Percentiles rank a stretch among this genome's conserved stretches.
These are phyloP conservation scores for Notothenia coriiceps DNA, from an alignment of 2,113 vertebrate species.

Conservation along the genomic window DNA sequence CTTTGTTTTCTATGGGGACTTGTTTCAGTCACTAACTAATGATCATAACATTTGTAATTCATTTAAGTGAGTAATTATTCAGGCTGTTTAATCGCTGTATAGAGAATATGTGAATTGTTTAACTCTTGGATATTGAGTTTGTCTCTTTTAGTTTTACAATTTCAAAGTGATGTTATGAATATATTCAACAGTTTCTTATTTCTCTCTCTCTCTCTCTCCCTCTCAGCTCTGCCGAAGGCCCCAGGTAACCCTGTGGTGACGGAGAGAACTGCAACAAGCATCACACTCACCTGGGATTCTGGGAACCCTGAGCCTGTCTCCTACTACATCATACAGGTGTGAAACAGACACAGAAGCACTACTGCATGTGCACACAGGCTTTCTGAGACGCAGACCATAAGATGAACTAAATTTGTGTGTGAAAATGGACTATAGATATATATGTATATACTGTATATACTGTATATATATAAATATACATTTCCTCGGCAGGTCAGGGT, in stretches of 20 bases:
- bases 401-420: not conserved
- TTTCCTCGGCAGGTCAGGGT: no score
- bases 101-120: not conserved
- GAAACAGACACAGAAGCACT: not conserved
- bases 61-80: not conserved
- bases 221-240: constrained; percentile 93
- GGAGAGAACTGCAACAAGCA: constrained; percentile 97
- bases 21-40: not conserved
- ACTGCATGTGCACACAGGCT: not conserved
- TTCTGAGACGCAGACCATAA: not conserved
- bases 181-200: not conserved
- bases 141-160: not conserved
- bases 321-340: constrained; percentile 91
- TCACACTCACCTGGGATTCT: constrained; percentile 98
- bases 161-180: not conserved
- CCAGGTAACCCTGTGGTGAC: constrained; percentile 94
- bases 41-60: not conserved
- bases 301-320: constrained; percentile 98
- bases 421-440: no score
- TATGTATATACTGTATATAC: not conserved
- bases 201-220: constrained; percentile 14
- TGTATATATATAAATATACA: not conserved
- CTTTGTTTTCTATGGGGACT: not conserved
- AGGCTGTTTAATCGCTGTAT: not conserved
- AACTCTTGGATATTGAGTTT: not conserved